Evolutionary conservation across 2,888 invertebrate species (phyloP).

Genomic region (Ommatoiulus sabulosus): DNA sequence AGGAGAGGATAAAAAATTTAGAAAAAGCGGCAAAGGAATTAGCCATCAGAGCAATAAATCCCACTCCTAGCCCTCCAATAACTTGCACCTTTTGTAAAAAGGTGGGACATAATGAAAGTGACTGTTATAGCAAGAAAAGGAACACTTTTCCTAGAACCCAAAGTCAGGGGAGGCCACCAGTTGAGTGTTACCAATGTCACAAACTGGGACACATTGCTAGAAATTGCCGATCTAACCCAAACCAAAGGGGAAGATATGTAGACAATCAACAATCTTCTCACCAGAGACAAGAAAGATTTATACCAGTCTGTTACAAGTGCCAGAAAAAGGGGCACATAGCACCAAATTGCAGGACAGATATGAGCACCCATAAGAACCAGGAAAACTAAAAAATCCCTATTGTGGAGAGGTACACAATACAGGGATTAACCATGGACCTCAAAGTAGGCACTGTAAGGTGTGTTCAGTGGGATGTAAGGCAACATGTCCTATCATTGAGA

Average conservation of each 20-base stretch:
- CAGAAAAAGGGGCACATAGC: background rate
- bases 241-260: background rate
- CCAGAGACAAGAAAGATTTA: background rate
- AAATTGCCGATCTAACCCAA: background rate
- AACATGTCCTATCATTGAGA: background rate
- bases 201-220: background rate
- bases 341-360: background rate
- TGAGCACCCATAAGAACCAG: background rate
- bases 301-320: background rate
- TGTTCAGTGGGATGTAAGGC: background rate
- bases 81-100: background rate
- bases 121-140: background rate
- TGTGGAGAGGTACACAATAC: background rate
- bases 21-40: too few species aligned
- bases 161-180: background rate
- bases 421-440: background rate
- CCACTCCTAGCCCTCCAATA: too few species aligned
- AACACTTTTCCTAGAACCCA: background rate
- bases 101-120: background rate
- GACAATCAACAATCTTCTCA: background rate
- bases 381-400: background rate
- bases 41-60: too few species aligned
- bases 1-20: too few species aligned
- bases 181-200: background rate
- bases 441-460: background rate